phyloP scores from a whole-genome alignment of 2,113 vertebrate genomes.

The Rhinichthys klamathensis region DNA sequence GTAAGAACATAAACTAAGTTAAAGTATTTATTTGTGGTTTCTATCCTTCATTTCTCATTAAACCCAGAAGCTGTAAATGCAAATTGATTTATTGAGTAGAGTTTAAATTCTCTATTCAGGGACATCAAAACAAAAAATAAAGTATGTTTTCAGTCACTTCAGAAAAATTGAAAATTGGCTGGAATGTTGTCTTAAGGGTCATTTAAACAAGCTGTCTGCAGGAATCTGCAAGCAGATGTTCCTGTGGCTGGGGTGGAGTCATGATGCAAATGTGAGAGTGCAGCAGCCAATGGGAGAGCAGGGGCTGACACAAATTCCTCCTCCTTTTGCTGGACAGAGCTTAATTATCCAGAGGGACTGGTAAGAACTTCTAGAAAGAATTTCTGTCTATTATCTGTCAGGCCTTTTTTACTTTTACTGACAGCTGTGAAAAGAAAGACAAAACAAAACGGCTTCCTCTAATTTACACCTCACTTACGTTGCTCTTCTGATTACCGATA shows the following conservation, averaged over 20 bases:
- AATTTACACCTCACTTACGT: constrained; percentile 3
- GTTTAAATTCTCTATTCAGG: background rate
- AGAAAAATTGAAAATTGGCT: background rate
- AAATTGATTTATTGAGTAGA: background rate
- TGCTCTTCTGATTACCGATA: background rate
- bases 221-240: background rate
- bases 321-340: background rate
- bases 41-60: background rate
- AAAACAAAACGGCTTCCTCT: background rate
- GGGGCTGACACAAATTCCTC: background rate
- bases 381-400: background rate
- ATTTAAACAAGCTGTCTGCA: background rate
- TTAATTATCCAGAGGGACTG: background rate
- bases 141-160: background rate
- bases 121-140: background rate
- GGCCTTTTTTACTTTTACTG: background rate
- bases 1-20: background rate
- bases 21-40: constrained; percentile 6
- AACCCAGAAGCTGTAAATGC: background rate
- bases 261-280: background rate
- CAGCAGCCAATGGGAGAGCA: background rate
- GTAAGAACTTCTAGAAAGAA: background rate
- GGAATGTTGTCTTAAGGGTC: background rate
- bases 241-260: background rate
- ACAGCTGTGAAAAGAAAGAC: background rate